Conservation (phyloP, 2,797 vertebrate genomes). For the Pogoniulus pusillus region DNA sequence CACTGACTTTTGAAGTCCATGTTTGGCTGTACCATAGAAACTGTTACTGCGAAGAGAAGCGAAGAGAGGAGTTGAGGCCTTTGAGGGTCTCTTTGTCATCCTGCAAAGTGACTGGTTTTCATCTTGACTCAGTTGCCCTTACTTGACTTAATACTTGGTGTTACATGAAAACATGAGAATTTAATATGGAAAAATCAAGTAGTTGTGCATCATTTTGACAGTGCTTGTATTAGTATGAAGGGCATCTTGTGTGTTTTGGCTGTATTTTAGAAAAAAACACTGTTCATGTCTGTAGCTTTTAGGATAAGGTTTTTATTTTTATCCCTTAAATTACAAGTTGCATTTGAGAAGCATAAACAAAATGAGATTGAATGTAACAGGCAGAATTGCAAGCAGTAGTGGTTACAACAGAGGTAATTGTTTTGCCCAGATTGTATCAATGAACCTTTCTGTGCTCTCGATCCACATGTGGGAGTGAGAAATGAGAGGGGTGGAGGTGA, state of each 20-base stretch:
- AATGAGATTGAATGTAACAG: not conserved
- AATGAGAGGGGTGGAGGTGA: not conserved
- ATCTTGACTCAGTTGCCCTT: not conserved
- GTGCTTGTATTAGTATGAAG: not conserved
- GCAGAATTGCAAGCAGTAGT: not conserved
- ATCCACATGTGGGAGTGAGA: not conserved
- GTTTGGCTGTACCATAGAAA: not conserved
- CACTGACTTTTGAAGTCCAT: not conserved
- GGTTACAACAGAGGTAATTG: conserved; percentile 31
- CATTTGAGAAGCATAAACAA: conserved; percentile 49
- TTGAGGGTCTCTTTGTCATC: not conserved
- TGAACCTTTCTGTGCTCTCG: conserved; percentile 29
- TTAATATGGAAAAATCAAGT: not conserved
- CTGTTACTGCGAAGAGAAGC: not conserved
- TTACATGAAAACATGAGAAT: not conserved
- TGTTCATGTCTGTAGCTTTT: not conserved
- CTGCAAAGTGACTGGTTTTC: not conserved
- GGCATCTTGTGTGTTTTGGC: not conserved
- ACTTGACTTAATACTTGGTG: not conserved
- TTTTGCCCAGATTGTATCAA: not conserved
- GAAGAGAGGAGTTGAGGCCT: not conserved
- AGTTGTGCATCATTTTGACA: not conserved
- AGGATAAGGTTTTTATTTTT: conserved; percentile 58
- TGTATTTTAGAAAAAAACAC: not conserved
- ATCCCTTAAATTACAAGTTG: conserved; percentile 60